Evolutionary conservation across 2,888 invertebrate species (phyloP).

Genomic region (Anthrax anthrax): DNA sequence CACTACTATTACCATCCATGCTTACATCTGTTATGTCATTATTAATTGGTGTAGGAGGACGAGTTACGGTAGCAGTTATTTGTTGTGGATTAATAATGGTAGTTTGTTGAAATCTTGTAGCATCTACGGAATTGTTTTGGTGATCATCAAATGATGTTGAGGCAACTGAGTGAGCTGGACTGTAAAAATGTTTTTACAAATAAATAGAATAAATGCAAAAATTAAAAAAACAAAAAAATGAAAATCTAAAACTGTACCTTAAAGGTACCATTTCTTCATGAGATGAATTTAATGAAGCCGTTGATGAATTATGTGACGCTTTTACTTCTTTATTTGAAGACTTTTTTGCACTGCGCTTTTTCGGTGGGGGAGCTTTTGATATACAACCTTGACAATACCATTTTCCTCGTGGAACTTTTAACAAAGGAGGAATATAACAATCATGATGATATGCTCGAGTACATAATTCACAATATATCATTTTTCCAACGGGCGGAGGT

Average conservation of each 20-base stretch:
- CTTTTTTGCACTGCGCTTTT: constrained; percentile 46
- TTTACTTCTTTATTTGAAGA: constrained; percentile 39
- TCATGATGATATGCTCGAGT: constrained; percentile 85
- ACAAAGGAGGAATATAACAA: constrained; percentile 77
- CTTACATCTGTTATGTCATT: constrained; percentile 15
- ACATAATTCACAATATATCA: constrained; percentile 81
- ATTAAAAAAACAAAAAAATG: neutral
- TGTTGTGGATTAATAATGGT: neutral
- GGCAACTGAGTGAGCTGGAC: constrained; percentile 55
- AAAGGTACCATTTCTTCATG: constrained; percentile 32
- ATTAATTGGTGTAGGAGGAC: constrained; percentile 17
- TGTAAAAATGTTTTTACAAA: constrained; percentile 20
- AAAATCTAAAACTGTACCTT: constrained; percentile 22
- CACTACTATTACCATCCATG: constrained; percentile 12
- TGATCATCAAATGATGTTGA: constrained; percentile 47
- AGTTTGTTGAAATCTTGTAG: constrained; percentile 21
- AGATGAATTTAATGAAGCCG: constrained; percentile 29
- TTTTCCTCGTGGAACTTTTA: constrained; percentile 69
- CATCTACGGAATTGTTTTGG: constrained; percentile 30
- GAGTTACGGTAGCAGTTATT: constrained; percentile 25
- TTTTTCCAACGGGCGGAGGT: constrained; percentile 39
- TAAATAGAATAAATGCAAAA: neutral
- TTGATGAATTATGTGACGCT: constrained; percentile 25
- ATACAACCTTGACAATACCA: constrained; percentile 85
- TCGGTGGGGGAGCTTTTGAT: constrained; percentile 65